Base-by-base conservation (phyloP, 37 sponge, comb jelly and placozoan genomes). In the Corticium candelabrum region DNA sequence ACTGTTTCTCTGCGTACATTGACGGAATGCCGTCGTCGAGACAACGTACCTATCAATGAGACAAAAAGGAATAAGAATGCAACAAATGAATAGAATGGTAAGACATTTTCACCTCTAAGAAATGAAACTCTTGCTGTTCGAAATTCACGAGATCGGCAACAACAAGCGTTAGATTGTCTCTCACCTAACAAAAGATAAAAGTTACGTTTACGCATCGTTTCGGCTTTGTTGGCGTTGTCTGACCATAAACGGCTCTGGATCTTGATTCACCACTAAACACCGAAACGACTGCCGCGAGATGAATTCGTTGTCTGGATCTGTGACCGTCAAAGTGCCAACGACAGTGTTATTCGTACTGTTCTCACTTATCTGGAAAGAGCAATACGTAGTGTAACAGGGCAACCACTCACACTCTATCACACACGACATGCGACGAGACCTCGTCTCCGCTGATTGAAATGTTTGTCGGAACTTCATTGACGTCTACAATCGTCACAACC, bases 11-110 rank as follows among this genome's bases (percentile, higher is more conserved):
- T 7, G 21, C 5, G 73, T 35, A 29, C 36, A 29, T 29, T 7
- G 73, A 4, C 31, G 73, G 73, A 70, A 34, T 70, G 31, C 73
- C 73, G 73, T 70, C 31, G 73, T 70, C 73, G 5, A 32, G 4
- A 15, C 29, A 70, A 29, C 73, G 73, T 5, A 70, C 36, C 31
- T 70, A 21, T 50, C 62, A 50, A 21, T 50, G 15, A 21, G 62
- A 21, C 21, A 11, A 50, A 50, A 50, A 50, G n/a, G n/a, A 50
- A 50, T 50, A 50, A 21, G 21, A 50, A 50, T 50, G 62, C 15
- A 50, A 27, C 21, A 21, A 21, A 50, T 11, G 15, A 21, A 50
- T 50, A 21, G 62, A 50, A 27, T 50, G 62, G 11, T 21, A 50
- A 50, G 62, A 21, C 62, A n/a, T n/a, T n/a, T n/a, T 50, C 21